Evolutionary conservation across 1,140 invertebrate genomes (phyloP), one percentile per base, ranked within the genome.

Genomic region (Helicoverpa zea): DNA sequence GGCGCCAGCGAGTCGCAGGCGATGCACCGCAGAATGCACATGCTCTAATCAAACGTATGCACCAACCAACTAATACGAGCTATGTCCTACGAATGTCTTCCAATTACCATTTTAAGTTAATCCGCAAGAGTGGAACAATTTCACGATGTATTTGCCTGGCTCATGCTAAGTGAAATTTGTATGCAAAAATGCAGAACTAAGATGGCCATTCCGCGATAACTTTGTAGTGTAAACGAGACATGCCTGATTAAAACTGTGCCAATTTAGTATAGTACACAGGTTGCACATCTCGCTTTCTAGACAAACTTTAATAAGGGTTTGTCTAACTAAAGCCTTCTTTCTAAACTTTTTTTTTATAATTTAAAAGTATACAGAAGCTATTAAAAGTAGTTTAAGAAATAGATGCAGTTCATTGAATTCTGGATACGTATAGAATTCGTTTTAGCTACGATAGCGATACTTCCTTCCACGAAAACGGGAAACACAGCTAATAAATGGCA

Each of bases 1-100:
- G 86, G 85, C 89, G 89, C 86, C 86, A 79, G 30, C 12, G 51
- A 47, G 87, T 81, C 83, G 82, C 80, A 72, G 79, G 51, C 61
- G 35, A 70, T 79, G 16, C 18, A 16, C 59, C 59, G 82, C 81
- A 80, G 74, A 81, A 68, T 82, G 68, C 80, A 59, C 63, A 82
- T 78, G 59, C 73, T 59, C 64, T 63, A 75, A 81, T 70, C 51
- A 70, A 83, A 83, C 23, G 63, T 75, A 59, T 66, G n/a, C 18
- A 68, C 18, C 7, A 51, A 23, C 43, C 47, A 52, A 18, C 49
- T 52, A 72, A 72, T 54, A 72, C 43, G 18, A 68, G 64, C 64
- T 68, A n/a, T 66, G 14, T 68, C 1, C 18, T n/a, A 72, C 49
- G 52, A 29, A 72, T 72, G 68, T 29, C 18, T 72, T 72, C 49